Base-by-base conservation (phyloP, 1,140 invertebrate genomes). In the Sesamia nonagrioides region DNA sequence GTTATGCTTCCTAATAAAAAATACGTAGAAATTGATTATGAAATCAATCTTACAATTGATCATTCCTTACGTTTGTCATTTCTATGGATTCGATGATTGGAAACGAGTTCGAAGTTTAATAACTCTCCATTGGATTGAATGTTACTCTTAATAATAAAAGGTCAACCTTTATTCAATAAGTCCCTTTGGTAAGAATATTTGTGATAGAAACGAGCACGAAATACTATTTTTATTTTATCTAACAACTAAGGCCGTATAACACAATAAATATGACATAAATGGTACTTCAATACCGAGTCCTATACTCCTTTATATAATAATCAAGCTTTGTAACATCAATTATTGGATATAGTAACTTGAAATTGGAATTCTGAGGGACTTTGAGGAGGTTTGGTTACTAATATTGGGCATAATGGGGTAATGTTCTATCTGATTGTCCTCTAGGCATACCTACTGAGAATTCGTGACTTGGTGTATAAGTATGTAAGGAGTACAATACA, bases 401-500 rank as follows among this genome's bases (percentile, higher is more conserved):
- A 1, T 27, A 27, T 27, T n/a, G n/a, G n/a, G n/a, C 15, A 27
- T 17, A 7, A 68, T 68, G 21, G 40, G 13, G 18, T 48, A 48
- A 68, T 27, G 63, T 68, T 27, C 9, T 48, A 68, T 68, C 13
- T 69, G 35, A 69, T 37, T 33, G 66, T 18, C 61, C 66, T 69
- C 40, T 15, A 69, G 66, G 66, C 66, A 15, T 69, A 69, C 66
- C 18, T 63, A 61, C 15, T 61, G 35, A 33, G 21, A 69, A 42
- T 33, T 69, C 66, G 66, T 69, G 66, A 69, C 66, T 69, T 21
- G 0, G 42, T 33, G 21, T 15, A 45, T 33, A 56, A 27, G 17
- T 48, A 69, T 6, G 11, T 27, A 69, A 11, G 15, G 33, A 27
- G 27, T n/a, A n/a, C n/a, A n/a, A n/a, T n/a, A n/a, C n/a, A n/a